Conservation (phyloP, 2,888 invertebrate species). For the Gibbula magus region DNA sequence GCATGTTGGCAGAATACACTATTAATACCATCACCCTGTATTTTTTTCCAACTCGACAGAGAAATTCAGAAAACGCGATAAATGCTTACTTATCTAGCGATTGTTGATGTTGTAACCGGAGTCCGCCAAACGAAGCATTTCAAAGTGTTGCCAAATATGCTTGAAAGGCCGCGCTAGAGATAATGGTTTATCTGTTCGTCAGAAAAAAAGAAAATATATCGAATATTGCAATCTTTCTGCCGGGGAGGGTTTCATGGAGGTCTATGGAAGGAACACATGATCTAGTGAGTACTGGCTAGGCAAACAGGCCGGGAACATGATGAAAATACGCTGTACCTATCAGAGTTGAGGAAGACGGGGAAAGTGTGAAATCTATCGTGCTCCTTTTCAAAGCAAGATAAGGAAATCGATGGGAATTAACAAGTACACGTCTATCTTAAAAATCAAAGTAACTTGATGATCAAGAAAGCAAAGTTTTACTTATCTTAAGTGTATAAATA, state of each 20-base stretch:
- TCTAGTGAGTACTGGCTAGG: not conserved
- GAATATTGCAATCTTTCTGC: conserved; percentile 9
- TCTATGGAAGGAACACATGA: not conserved
- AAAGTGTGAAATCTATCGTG: not conserved
- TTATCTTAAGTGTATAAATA: too few relatives aligned
- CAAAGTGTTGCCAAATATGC: conserved; percentile 23
- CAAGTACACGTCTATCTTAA: too few relatives aligned
- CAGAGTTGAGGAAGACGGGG: not conserved
- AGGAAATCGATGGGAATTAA: not conserved
- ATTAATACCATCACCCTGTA: not conserved
- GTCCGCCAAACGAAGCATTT: not conserved
- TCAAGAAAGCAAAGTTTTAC: too few relatives aligned
- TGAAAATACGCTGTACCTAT: not conserved
- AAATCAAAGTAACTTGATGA: too few relatives aligned
- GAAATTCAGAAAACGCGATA: conserved; percentile 6
- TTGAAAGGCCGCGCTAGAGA: not conserved
- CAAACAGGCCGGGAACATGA: not conserved
- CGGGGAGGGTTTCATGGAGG: conserved; percentile 1
- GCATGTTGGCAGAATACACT: not conserved
- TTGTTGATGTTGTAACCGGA: conserved; percentile 12
- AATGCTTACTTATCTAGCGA: conserved; percentile 16
- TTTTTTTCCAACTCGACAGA: not conserved
- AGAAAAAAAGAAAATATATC: conserved; percentile 14
- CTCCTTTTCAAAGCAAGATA: not conserved
- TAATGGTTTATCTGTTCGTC: conserved; percentile 10